Evolutionary conservation across 2,797 vertebrate genomes (phyloP), one percentile per base, ranked within the genome.

Genomic region (Graptemys geographica): DNA sequence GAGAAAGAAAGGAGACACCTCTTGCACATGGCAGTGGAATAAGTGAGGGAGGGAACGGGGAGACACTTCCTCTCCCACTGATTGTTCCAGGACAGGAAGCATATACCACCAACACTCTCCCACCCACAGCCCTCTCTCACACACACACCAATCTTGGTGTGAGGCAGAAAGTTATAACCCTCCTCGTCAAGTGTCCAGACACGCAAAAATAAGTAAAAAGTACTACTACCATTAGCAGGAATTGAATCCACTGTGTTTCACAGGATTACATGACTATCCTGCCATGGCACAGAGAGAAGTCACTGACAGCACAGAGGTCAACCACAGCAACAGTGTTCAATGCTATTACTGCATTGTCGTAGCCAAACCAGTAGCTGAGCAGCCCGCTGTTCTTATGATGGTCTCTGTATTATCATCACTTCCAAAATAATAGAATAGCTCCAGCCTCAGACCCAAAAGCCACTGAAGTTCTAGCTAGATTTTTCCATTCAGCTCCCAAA

Each of bases 381-480:
- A 44, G 72, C 41, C 72, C 28, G 7, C 25, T 28, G 23, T 76
- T 47, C 41, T 28, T 28, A 41, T 41, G 37, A 25, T 28, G 19
- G 33, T 37, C 9, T 69, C 65, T 69, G n/a, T 19, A 74, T 11
- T 25, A 28, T 47, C 23, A 28, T 28, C 41, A 47, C 25, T 76
- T 27, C 41, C 41, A 76, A 47, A 76, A 28, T 13, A 47, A 76
- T 3, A 19, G 4, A 69, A 21, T 21, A 37, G 41, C 41, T 76
- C 41, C 23, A 76, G 72, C 72, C 27, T 47, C 44, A 76, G 72
- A 59, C 27, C 1, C 0, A 0, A n/a, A 23, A 9, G 25, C n/a
- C 21, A 41, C 1, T 0, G 1, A 88, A 11, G 41, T 76, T 76
- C 49, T 53, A 87, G 25, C 55, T 37, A 94, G 69, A 81, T 79